A percentile compares a stretch with the other conserved stretches of the same genome.
phyloP scores from a whole-genome alignment of 2,113 vertebrate species.

The Nerophis ophidion region DNA sequence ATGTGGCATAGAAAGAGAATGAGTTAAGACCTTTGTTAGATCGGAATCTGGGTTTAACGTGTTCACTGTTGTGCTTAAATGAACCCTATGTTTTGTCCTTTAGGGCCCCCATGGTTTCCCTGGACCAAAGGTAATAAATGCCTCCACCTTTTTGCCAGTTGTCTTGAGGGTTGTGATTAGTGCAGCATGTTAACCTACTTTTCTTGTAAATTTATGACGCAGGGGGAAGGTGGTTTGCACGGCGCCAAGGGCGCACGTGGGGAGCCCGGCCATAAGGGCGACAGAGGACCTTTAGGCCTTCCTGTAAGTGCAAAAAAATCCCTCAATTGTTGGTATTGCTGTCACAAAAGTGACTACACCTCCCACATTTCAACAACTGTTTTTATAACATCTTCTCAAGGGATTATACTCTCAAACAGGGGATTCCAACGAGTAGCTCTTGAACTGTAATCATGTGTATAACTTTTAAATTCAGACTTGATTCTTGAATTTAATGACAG shows the following conservation, averaged over 20 bases:
- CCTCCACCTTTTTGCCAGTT: not conserved
- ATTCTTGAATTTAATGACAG: too few species aligned
- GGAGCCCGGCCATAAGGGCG: conserved; percentile 95
- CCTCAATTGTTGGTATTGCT: not conserved
- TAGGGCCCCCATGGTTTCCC: conserved; percentile 95
- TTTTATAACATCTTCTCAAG: too few species aligned
- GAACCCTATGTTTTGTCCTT: conserved; percentile 41
- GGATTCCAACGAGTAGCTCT: not conserved
- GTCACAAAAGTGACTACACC: too few species aligned
- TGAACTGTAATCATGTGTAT: not conserved
- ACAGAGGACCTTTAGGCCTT: conserved; percentile 97
- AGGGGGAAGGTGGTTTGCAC: conserved; percentile 96
- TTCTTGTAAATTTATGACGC: conserved; percentile 64
- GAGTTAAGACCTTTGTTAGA: too few species aligned
- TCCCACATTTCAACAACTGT: too few species aligned
- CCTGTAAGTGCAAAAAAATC: conserved; percentile 84
- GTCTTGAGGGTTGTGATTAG: not conserved
- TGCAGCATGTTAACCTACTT: not conserved
- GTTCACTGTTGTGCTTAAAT: too few species aligned
- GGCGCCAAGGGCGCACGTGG: conserved; percentile 94
- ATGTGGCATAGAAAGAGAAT: too few species aligned
- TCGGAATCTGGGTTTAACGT: too few species aligned
- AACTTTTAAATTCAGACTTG: too few species aligned
- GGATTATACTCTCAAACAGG: too few species aligned
- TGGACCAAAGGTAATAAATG: conserved; percentile 86